phyloP scores from a whole-genome alignment of 1,140 invertebrate genomes.

The Parapsyche elsis region DNA sequence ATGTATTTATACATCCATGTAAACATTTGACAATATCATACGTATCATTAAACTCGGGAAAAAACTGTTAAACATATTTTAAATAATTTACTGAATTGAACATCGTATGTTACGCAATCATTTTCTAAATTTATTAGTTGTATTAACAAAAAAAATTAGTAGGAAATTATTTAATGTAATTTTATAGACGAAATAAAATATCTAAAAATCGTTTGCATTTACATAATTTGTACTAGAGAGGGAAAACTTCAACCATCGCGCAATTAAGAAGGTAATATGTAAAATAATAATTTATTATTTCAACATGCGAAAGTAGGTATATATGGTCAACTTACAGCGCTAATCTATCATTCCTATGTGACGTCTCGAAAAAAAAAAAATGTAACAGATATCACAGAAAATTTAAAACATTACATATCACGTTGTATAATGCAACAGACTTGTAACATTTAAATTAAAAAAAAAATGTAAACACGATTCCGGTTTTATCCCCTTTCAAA shows the following conservation, averaged over 20 bases:
- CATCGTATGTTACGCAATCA: too few species aligned
- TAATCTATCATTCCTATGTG: slow-evolving; percentile 15
- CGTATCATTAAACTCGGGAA: too few species aligned
- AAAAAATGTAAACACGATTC: too few species aligned
- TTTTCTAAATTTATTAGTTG: too few species aligned
- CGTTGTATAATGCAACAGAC: not conserved
- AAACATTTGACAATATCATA: too few species aligned
- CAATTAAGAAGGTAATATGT: not conserved
- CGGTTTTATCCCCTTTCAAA: too few species aligned
- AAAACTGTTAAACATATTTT: too few species aligned
- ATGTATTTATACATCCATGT: too few species aligned
- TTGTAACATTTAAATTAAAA: too few species aligned
- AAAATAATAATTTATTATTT: slow-evolving; percentile 8
- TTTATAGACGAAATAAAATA: not conserved
- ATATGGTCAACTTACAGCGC: slow-evolving; percentile 21
- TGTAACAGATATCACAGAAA: slow-evolving; percentile 28
- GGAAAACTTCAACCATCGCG: not conserved
- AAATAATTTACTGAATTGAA: too few species aligned
- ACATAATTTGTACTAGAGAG: slow-evolving; percentile 21
- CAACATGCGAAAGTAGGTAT: slow-evolving; percentile 14
- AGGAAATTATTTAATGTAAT: too few species aligned
- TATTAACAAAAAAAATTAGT: too few species aligned
- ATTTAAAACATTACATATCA: slow-evolving; percentile 14
- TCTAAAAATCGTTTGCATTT: not conserved
- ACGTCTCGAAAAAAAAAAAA: slow-evolving; percentile 12